Base-by-base conservation (phyloP, 2,888 invertebrate genomes). In the Drosophila testacea region DNA sequence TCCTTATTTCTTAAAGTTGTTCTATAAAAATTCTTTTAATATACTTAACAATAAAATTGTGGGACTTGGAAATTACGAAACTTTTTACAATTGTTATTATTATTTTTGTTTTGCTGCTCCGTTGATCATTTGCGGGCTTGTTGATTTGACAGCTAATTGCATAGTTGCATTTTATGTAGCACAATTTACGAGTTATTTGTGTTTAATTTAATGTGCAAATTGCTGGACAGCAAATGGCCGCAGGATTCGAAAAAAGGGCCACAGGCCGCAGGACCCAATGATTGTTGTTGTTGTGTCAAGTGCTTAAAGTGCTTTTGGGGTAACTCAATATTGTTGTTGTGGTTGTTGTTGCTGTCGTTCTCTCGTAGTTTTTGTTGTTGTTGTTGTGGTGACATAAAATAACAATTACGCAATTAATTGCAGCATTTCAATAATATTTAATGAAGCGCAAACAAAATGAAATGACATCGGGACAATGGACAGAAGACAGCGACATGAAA, bases 371-470 rank as follows among this genome's bases (percentile, higher is more conserved):
- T 41, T 38, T 57, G 44, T 51, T 27, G 39, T 55, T 38, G 59
- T 47, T 48, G 47, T 41, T 63, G 56, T 10, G 68, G 13, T 63
- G 71, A 88, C 88, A 85, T 84, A 88, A 89, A 89, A 84, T 83
- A 89, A 89, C 84, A 84, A 84, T 84, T 84, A 84, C 86, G 83
- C 88, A 88, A 89, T 84, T 89, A 84, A 84, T 84, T 84, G 86
- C 88, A 76, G 70, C 83, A 89, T 88, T 84, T 88, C 88, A 88
- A 84, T 84, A 89, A 84, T 89, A 84, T 84, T 84, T 84, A 84
- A 84, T 84, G 84, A 84, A 86, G 90, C 85, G 90, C 83, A 85
- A 85, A 88, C 86, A 83, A 71, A 88, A 82, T 75, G 69, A 75
- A 85, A 89, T 76, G 82, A 73, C 88, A 81, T 69, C 81, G 65